Conservation (phyloP, 2,113 vertebrate species). For the Thunnus thynnus region DNA sequence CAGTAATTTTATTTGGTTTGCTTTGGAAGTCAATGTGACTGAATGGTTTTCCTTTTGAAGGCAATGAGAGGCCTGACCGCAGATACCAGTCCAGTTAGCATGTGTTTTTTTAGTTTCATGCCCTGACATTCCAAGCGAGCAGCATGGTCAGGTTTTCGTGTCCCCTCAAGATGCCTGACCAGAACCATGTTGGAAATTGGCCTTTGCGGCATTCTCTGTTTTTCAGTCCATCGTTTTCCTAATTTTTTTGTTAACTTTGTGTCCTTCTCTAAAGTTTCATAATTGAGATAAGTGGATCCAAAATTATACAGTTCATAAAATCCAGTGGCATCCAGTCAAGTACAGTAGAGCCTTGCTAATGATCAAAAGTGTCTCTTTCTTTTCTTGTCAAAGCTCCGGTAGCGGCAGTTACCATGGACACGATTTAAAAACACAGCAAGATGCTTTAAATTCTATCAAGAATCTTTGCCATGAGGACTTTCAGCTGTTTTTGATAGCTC, state of each 20-base stretch:
- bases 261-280: slow-evolving; percentile 39
- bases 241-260: not conserved
- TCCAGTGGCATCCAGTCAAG: slow-evolving; percentile 33
- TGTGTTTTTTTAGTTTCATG: slow-evolving; percentile 69
- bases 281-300: slow-evolving; percentile 51
- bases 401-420: slow-evolving; percentile 30
- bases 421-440: slow-evolving; percentile 6
- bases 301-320: slow-evolving; percentile 39
- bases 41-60: slow-evolving; percentile 69
- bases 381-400: slow-evolving; percentile 30
- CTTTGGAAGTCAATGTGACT: slow-evolving; percentile 60
- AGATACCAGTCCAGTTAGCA: slow-evolving; percentile 55
- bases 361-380: slow-evolving; percentile 35
- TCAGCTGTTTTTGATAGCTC: slow-evolving; percentile 37
- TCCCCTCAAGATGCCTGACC: slow-evolving; percentile 26
- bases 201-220: slow-evolving; percentile 1
- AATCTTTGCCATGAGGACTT: slow-evolving; percentile 13
- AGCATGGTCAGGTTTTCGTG: slow-evolving; percentile 36
- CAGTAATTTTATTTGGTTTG: slow-evolving; percentile 69
- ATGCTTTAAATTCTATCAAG: slow-evolving; percentile 4
- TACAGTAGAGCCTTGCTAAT: slow-evolving; percentile 38
- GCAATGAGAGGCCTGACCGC: slow-evolving; percentile 29
- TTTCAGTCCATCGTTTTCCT: slow-evolving; percentile 15
- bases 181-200: slow-evolving; percentile 27
- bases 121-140: slow-evolving; percentile 52